These are phyloP conservation scores for Anguilla pacifica DNA, from an alignment of 2,797 vertebrate genomes.

Conservation along the genomic window DNA sequence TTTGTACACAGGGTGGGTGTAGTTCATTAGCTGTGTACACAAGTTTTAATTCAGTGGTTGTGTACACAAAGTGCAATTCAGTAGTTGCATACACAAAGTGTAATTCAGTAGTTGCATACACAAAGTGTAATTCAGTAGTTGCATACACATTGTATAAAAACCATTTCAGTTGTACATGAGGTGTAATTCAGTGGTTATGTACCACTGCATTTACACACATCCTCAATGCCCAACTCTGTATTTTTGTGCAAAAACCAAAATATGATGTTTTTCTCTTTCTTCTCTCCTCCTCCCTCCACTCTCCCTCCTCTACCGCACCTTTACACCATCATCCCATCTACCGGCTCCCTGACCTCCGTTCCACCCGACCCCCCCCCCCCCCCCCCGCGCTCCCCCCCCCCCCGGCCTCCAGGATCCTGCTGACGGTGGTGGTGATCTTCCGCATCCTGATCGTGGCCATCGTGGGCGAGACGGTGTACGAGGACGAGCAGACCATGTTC, in stretches of 20 bases:
- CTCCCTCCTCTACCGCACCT: not conserved
- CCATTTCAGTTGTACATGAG: not conserved
- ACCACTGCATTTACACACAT: not conserved
- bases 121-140: too few relatives aligned
- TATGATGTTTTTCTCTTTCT: not conserved
- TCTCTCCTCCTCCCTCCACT: not conserved
- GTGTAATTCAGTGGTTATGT: not conserved
- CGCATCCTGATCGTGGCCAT: slow-evolving; percentile 90
- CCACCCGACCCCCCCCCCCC: not conserved
- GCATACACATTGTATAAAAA: not conserved
- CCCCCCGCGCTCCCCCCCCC: slow-evolving; percentile 14
- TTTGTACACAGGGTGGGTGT: not conserved
- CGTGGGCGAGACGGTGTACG: slow-evolving; percentile 87
- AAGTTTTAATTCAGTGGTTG: too few relatives aligned
- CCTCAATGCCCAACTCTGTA: not conserved
- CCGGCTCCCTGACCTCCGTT: not conserved
- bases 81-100: too few relatives aligned
- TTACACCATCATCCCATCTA: not conserved
- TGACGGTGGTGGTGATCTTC: slow-evolving; percentile 92
- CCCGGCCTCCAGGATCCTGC: slow-evolving; percentile 76
- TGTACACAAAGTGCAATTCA: too few relatives aligned
- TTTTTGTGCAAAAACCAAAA: not conserved
- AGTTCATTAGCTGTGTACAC: not conserved
- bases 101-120: too few relatives aligned
- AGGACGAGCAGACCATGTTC: slow-evolving; percentile 92